Percentiles rank a stretch among this genome's conserved stretches.
Conservation (phyloP, 2,888 invertebrate genomes). For the Cosmopolites sordidus region DNA sequence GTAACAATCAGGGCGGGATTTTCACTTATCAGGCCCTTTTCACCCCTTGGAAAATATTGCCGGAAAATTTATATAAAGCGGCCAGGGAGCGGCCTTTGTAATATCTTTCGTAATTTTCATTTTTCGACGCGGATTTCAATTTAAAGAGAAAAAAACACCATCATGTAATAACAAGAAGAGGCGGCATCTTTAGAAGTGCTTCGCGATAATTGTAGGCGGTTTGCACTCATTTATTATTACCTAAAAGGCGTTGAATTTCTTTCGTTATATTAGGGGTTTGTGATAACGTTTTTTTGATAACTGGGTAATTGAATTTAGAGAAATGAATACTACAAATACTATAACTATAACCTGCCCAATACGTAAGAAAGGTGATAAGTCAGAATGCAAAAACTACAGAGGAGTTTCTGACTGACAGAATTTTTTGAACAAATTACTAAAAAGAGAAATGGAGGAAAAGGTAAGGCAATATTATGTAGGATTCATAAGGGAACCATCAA, state of each 20-base stretch:
- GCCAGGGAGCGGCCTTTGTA: constrained; percentile 23
- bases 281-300: no score
- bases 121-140: constrained; percentile 13
- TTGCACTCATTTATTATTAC: constrained; percentile 23
- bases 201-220: constrained; percentile 22
- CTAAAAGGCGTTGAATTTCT: constrained; percentile 5
- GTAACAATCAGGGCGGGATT: constrained; percentile 12
- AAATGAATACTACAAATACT: no score
- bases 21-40: constrained; percentile 2
- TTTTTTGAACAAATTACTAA: no score
- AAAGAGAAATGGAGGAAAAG: no score
- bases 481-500: no score
- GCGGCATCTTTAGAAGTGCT: constrained; percentile 23
- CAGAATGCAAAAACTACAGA: no score
- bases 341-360: no score
- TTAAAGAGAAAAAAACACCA: constrained; percentile 10
- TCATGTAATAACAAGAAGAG: constrained; percentile 22
- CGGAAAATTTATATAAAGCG: constrained; percentile 25
- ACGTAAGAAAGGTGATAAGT: no score
- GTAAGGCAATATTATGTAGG: no score
- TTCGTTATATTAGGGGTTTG: neutral
- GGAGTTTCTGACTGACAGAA: no score
- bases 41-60: constrained; percentile 17
- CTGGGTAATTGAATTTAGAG: no score
- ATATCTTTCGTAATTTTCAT: constrained; percentile 26